Base-by-base conservation (phyloP, 2,113 vertebrate genomes). In the Mesitornis unicolor region DNA sequence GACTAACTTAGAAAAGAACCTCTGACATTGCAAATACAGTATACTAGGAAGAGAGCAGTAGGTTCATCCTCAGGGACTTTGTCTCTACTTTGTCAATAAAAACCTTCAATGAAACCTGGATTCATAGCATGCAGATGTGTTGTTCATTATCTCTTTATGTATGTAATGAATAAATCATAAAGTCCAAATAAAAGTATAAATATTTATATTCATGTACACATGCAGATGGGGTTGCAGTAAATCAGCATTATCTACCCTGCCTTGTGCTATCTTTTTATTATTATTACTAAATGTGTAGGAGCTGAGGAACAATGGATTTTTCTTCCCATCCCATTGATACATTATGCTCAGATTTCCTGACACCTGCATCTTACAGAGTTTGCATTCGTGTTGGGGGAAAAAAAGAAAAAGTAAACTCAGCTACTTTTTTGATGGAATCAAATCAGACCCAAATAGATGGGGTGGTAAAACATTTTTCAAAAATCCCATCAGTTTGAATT, bases 111-210 rank as follows among this genome's bases (percentile, higher is more conserved):
- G 78, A 90, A 96, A 88, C 67, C 53, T 83, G 73, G 20, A 82
- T 70, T 90, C 75, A 50, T 60, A 77, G 18, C 64, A 80, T 83
- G 75, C 78, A 94, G 91, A 91, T 70, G 38, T 74, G 47, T 80
- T 94, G 50, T 63, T 96, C 90, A 67, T 96, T 94, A 88, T 93
- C 50, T 86, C 85, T 83, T 85, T 84, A 94, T 80, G 54, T 83
- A 81, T 74, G 70, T 83, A 96, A 96, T 93, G 87, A 96, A 97
- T 96, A 94, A 96, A 95, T 86, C 84, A 96, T 94, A 90, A 91
- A 92, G 54, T 70, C 63, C 71, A 91, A 93, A 90, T 85, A 93
- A 77, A 93, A 83, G 22, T 82, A 53, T 89, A 95, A 93, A 87
- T 88, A 91, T 95, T 88, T 91, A 88, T 96, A 88, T 88, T 91